Evolutionary conservation across 2,888 invertebrate genomes (phyloP).

Genomic region (Polymixis lichenea): DNA sequence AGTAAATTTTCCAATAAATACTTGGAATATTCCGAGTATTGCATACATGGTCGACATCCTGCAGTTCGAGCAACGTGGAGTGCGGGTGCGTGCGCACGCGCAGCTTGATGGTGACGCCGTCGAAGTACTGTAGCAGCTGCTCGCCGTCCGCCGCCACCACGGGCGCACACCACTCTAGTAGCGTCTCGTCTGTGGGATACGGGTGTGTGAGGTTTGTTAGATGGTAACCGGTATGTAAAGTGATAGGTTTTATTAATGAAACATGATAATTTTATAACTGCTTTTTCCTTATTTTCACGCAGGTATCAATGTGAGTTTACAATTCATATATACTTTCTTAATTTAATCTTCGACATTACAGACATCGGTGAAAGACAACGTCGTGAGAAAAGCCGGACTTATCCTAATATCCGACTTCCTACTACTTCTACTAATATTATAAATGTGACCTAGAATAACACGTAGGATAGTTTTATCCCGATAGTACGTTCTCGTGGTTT

Average conservation of each 20-base stretch:
- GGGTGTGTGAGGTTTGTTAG: neutral
- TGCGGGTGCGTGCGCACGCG: constrained; percentile 79
- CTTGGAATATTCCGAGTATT: neutral
- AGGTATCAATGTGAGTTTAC: neutral
- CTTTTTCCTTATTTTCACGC: neutral
- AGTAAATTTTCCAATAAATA: neutral
- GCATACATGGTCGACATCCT: constrained; percentile 79
- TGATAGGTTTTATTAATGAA: neutral
- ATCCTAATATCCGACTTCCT: too few species aligned
- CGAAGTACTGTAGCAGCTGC: constrained; percentile 78
- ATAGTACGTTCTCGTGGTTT: too few species aligned
- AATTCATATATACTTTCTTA: neutral
- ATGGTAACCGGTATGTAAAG: neutral
- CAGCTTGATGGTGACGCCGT: constrained; percentile 79
- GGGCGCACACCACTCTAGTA: constrained; percentile 77
- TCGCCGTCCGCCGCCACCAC: constrained; percentile 80
- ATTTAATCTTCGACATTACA: neutral
- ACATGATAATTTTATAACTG: neutral
- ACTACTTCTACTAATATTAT: too few species aligned
- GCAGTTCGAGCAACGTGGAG: constrained; percentile 80
- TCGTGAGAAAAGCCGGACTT: neutral
- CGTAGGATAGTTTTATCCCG: too few species aligned
- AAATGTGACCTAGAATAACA: too few species aligned
- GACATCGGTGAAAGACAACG: neutral
- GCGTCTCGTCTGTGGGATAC: constrained; percentile 60